These are phyloP conservation scores for Callocephalon fimbriatum DNA, from an alignment of 2,113 vertebrate genomes.

Conservation along the genomic window DNA sequence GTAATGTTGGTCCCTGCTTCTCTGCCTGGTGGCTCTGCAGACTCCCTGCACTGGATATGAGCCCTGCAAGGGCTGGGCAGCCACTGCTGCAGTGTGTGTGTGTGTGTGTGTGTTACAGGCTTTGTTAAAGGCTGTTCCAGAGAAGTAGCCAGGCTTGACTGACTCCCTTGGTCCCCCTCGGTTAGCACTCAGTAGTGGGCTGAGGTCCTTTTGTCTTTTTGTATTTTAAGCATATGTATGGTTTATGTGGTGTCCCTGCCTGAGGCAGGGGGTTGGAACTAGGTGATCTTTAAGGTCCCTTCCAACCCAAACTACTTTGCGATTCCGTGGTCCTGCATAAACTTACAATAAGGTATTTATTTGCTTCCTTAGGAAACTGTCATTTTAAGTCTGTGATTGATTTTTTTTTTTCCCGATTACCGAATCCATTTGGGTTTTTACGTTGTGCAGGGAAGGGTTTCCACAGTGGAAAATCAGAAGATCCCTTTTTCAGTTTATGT, in stretches of 20 bases:
- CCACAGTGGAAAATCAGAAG: not conserved
- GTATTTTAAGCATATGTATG: not conserved
- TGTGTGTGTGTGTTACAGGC: not conserved
- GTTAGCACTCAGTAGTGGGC: accelerated
- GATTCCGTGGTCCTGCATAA: not conserved
- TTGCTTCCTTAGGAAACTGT: not conserved
- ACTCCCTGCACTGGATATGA: not conserved
- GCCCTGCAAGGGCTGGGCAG: not conserved
- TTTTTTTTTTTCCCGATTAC: not conserved
- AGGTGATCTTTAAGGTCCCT: not conserved
- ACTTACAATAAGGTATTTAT: not conserved
- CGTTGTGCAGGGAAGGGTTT: not conserved
- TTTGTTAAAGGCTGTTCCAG: not conserved
- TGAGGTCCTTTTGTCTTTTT: not conserved
- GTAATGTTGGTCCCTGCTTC: not conserved
- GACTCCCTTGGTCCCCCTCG: not conserved
- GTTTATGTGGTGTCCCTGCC: not conserved
- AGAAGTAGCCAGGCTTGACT: not conserved
- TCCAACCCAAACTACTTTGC: not conserved
- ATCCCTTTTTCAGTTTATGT: not conserved
- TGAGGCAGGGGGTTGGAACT: not conserved
- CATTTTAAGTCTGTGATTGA: not conserved
- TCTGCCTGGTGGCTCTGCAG: not conserved
- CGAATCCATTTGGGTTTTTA: not conserved
- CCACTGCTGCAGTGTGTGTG: not conserved